phyloP scores from a whole-genome alignment of 2,797 vertebrate species.

The Ctenosaura bakeri region DNA sequence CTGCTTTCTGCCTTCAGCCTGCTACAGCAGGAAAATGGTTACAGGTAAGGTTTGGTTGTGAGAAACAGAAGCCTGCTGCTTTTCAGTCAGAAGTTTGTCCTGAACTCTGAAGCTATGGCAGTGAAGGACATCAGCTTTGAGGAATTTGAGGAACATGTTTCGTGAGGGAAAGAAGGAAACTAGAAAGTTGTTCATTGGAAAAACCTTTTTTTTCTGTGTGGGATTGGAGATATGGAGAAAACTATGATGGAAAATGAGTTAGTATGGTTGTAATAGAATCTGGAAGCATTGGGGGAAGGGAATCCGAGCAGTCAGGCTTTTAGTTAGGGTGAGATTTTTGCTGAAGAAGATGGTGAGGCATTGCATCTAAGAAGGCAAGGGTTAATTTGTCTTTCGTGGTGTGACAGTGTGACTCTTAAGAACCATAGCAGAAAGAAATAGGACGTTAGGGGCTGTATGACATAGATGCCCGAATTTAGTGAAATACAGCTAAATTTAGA shows the following conservation, averaged over 20 bases:
- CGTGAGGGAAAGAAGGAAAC: background rate
- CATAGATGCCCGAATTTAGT: background rate
- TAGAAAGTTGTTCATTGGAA: background rate
- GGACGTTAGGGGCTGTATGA: background rate
- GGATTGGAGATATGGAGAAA: background rate
- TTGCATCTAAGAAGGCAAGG: background rate
- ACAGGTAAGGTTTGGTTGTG: constrained; percentile 78
- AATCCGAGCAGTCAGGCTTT: background rate
- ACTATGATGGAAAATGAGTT: background rate
- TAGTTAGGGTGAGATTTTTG: background rate
- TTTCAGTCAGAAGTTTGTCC: background rate
- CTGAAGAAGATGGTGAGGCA: background rate
- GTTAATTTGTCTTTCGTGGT: background rate
- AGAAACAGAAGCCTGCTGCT: background rate
- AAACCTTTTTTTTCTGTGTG: background rate
- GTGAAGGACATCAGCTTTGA: background rate
- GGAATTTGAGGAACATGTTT: background rate
- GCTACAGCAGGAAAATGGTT: constrained; percentile 85
- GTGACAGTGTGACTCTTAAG: background rate
- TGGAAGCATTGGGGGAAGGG: background rate
- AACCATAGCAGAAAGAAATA: background rate
- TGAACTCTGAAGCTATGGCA: background rate
- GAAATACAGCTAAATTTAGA: background rate
- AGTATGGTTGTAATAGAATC: background rate
- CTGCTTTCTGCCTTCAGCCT: constrained; percentile 71